Evolutionary conservation across 2,888 invertebrate species (phyloP), one percentile per base, ranked within the genome.

Genomic region (Cremastobaeus sp.): DNA sequence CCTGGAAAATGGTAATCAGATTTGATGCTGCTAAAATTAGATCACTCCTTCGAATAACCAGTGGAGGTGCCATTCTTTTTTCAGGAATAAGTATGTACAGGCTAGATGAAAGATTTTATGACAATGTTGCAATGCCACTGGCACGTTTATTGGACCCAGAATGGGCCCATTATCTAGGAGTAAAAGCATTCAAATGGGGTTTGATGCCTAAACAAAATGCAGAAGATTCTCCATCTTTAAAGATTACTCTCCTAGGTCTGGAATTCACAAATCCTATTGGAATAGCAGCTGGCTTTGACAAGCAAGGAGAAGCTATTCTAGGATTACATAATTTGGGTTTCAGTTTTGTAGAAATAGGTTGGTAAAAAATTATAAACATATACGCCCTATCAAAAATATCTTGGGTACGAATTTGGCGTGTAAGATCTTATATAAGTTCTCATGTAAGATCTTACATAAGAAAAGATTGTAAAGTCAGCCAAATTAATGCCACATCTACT

Each of bases 261-360:
- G 87, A 92, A 9, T 91, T 99, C 72, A 89, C 90, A 57, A 98
- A 97, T 89, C 99, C 99, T 0, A 88, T 99, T 79, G 99, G 99
- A n/a, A 92, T 99, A 83, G 99, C 99, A 18, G 99, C 99, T 64
- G 99, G 99, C 3, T 99, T 99, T 89, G 99, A 99, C 88, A 99
- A 99, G 88, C 93, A 99, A 88, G 98, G 93, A 3, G 97, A 98
- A 89, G 97, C 96, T 15, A 90, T 98, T 1, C 88, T 92, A 80
- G 95, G 96, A 0, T 88, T 99, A 32, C 90, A 92, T 72, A 92
- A 93, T 81, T 89, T 96, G 64, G 99, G 99, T 0, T 98, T 99
- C 88, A 95, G 98, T 3, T 96, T 98, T 87, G 92, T 99, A 15
- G 99, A 99, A 91, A 92, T 99, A 79, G 99, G 99, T 68, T n/a